phyloP scores from a whole-genome alignment of 2,113 vertebrate species.

The Corythornis cristatus region DNA sequence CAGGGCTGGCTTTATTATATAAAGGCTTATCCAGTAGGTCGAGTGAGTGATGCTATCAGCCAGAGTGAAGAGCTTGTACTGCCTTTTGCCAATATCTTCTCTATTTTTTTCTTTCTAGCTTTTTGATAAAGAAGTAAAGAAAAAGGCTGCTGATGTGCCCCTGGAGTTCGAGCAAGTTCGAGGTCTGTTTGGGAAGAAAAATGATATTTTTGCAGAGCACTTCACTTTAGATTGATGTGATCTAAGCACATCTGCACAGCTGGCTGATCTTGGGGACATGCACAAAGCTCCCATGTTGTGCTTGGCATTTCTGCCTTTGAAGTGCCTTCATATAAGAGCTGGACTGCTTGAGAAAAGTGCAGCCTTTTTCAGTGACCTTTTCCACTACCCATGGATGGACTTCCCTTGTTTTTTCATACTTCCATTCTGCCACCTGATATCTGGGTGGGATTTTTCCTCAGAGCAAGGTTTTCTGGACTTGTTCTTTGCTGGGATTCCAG shows the following conservation, averaged over 20 bases:
- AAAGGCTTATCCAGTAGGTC: not conserved
- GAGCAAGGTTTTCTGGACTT: not conserved
- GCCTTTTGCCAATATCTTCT: not conserved
- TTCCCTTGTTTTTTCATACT: not conserved
- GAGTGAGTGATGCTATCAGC: not conserved
- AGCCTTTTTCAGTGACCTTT: not conserved
- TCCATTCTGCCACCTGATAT: not conserved
- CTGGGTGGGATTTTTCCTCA: not conserved
- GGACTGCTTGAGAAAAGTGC: not conserved
- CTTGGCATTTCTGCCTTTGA: not conserved
- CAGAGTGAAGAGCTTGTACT: not conserved
- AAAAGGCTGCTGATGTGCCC: conserved; percentile 65
- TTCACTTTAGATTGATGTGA: conserved; percentile 81
- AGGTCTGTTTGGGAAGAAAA: conserved; percentile 81
- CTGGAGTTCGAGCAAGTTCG: conserved; percentile 86
- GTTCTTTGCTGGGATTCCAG: not conserved
- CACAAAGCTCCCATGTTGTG: not conserved
- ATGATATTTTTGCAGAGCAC: conserved; percentile 79
- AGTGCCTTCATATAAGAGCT: not conserved
- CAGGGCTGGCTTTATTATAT: not conserved
- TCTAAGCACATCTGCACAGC: not conserved
- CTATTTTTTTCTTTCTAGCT: conserved; percentile 74
- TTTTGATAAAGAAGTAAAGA: conserved; percentile 88
- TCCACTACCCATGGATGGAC: not conserved
- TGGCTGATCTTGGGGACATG: not conserved